Base-by-base conservation (phyloP, 2,888 invertebrate species). In the Acronicta psi region DNA sequence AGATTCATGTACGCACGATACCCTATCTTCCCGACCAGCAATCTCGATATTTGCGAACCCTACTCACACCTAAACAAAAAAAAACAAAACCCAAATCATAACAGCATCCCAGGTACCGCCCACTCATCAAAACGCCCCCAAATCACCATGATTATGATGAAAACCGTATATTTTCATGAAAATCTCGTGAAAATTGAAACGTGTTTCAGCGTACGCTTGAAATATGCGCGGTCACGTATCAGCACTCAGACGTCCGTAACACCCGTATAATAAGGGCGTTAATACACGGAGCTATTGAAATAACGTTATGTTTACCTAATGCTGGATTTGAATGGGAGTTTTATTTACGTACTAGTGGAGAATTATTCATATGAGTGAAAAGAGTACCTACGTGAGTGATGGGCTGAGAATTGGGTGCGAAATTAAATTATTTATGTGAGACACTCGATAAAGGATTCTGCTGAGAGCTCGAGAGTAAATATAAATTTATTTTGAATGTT, bases 181-280 rank as follows among this genome's bases (percentile, higher is more conserved):
- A 78, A 80, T 71, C 70, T 69, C 56, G 65, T 77, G 73, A 70
- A 80, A 82, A 82, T 78, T 78, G 78, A 75, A 81, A 78, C 52
- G 64, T 72, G 71, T 69, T 65, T 58, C 59, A 59, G 53, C 53
- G 60, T 59, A 55, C 47, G 60, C 34, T 31, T 58, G 62, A 64
- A 69, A 70, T 75, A 82, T 84, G 84, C 84, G 70, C 65, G 77
- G 83, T 81, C 84, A 84, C 84, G 84, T 80, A 45, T 58, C 61
- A 29, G 63, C 81, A 83, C 84, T 84, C 82, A 70, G 80, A 69
- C 68, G 57, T 63, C 41, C 60, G 65, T 57, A 56, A 57, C 59
- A 67, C 71, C 56, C 61, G 64, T 69, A 69, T 75, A 73, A 75
- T 65, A 66, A 73, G 60, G 56, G 72, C 78, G 69, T 71, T 74